Evolutionary conservation across 2,888 invertebrate genomes (phyloP).

Genomic region (Nineta flava): DNA sequence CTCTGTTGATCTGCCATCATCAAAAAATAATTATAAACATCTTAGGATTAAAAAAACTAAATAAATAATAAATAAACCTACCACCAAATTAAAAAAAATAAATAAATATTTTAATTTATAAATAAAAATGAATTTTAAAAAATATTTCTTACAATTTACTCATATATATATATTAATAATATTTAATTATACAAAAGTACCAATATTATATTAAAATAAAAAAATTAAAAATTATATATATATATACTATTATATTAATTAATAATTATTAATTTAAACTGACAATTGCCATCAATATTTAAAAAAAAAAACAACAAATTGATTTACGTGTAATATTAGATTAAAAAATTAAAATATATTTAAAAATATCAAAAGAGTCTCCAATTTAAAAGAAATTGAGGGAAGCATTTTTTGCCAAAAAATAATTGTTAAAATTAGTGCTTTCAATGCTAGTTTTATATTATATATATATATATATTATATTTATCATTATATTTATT

Average conservation of each 20-base stretch:
- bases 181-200: conserved; percentile 8
- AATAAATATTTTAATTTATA: not conserved
- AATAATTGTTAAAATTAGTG: conserved; percentile 29
- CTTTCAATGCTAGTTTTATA: conserved; percentile 17
- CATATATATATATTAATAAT: too few species aligned
- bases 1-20: too few species aligned
- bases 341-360: too few species aligned
- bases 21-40: too few species aligned
- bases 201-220: conserved; percentile 22
- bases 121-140: not conserved
- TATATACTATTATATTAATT: conserved; percentile 24
- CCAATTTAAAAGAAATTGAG: not conserved
- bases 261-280: conserved; percentile 19
- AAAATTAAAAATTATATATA: conserved; percentile 22
- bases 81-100: too few species aligned
- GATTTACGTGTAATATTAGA: not conserved
- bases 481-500: conserved; percentile 2
- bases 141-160: not conserved
- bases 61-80: too few species aligned
- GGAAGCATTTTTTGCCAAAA: conserved; percentile 24
- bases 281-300: not conserved
- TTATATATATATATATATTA: conserved; percentile 2
- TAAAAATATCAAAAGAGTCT: not conserved
- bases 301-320: not conserved
- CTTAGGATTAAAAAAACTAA: too few species aligned